phyloP scores from a whole-genome alignment of 2,888 invertebrate species.

The Electrophaes corylata region DNA sequence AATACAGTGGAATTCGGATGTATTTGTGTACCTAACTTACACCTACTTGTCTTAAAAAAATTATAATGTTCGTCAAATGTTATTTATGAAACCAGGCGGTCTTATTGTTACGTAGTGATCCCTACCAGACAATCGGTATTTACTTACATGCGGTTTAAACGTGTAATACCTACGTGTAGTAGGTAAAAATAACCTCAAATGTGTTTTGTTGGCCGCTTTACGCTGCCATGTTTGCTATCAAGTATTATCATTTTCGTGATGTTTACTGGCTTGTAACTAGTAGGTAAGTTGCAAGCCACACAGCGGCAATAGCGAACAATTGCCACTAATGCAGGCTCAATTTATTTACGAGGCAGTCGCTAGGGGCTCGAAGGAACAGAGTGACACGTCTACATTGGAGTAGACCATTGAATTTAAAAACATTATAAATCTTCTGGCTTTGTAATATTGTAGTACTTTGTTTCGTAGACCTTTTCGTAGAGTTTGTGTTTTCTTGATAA shows the following conservation, averaged over 20 bases:
- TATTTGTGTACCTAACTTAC: no score
- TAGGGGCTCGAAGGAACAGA: slow-evolving; percentile 72
- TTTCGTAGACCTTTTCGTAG: slow-evolving; percentile 9
- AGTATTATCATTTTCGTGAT: slow-evolving; percentile 28
- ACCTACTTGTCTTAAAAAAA: no score
- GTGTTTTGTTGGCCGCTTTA: no score
- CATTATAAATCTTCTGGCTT: not conserved
- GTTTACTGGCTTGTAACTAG: slow-evolving; percentile 23
- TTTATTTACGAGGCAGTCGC: slow-evolving; percentile 80
- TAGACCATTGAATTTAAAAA: slow-evolving; percentile 35
- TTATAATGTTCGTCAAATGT: no score
- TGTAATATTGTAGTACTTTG: not conserved
- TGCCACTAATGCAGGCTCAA: slow-evolving; percentile 83
- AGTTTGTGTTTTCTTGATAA: not conserved
- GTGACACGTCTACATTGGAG: slow-evolving; percentile 53
- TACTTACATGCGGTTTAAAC: no score
- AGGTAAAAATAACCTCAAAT: no score
- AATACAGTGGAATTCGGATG: no score
- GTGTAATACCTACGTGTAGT: no score
- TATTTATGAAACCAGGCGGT: no score
- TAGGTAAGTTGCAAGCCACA: slow-evolving; percentile 59
- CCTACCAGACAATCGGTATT: no score
- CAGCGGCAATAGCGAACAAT: slow-evolving; percentile 79
- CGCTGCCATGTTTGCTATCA: not conserved
- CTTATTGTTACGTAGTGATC: no score